A percentile compares a stretch with the other conserved stretches of the same genome.
phyloP scores from a whole-genome alignment of 2,888 invertebrate species.

The Sinopyrophorus schimmeli region DNA sequence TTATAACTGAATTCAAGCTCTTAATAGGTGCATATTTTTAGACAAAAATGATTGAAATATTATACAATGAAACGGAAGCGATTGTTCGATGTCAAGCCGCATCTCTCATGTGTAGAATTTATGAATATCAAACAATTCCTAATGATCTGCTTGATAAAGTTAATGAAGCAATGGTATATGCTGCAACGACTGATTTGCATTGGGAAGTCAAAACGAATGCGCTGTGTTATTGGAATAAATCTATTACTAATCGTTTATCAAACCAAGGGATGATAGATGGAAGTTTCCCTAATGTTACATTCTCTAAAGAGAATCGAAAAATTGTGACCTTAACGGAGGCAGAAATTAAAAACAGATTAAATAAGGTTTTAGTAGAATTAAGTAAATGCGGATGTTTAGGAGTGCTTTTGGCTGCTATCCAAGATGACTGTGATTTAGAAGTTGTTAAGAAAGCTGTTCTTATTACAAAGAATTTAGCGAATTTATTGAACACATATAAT shows the following conservation, averaged over 20 bases:
- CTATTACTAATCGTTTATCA: conserved; percentile 65
- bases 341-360: conserved; percentile 67
- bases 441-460: conserved; percentile 66
- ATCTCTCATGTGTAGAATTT: conserved; percentile 66
- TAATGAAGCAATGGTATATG: conserved; percentile 67
- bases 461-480: conserved; percentile 60
- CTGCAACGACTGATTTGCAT: conserved; percentile 72
- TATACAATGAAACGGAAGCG: conserved; percentile 73
- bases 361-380: conserved; percentile 64
- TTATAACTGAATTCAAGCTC: neutral
- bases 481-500: conserved; percentile 62
- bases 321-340: conserved; percentile 72
- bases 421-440: conserved; percentile 72
- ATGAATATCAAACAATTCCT: conserved; percentile 65
- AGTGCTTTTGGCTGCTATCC: conserved; percentile 66
- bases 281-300: conserved; percentile 75
- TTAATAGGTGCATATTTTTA: conserved; percentile 45
- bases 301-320: conserved; percentile 76
- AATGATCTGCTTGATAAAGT: conserved; percentile 59
- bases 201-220: conserved; percentile 81
- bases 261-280: conserved; percentile 87
- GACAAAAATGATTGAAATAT: conserved; percentile 59
- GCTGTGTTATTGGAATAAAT: conserved; percentile 71
- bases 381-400: conserved; percentile 71
- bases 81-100: conserved; percentile 77